phyloP scores from a whole-genome alignment of 2,888 invertebrate species.

The Drosophila falleni region DNA sequence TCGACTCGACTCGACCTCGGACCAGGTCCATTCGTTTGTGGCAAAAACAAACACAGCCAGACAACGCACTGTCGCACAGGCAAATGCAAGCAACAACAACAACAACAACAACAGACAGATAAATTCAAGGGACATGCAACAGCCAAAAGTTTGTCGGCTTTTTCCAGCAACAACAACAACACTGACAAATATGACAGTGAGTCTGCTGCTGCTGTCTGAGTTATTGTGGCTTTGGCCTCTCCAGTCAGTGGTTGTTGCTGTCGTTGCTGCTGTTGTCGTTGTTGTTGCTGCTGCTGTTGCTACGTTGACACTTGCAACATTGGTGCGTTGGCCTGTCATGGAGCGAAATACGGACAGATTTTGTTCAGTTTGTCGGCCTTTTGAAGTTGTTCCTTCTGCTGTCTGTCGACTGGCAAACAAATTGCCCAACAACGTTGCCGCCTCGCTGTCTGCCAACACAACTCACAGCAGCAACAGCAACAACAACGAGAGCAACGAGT shows the following conservation, averaged over 20 bases:
- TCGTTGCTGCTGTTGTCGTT: conserved; percentile 2
- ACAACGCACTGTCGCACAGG: conserved; percentile 36
- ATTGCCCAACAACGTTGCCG: conserved; percentile 55
- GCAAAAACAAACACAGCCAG: conserved; percentile 35
- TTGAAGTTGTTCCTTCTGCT: conserved; percentile 56
- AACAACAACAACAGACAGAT: conserved; percentile 52
- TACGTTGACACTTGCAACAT: conserved; percentile 55
- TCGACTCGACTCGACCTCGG: conserved; percentile 14
- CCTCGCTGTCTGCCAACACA: conserved; percentile 50
- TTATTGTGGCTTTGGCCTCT: conserved; percentile 72
- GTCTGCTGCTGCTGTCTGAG: conserved; percentile 61
- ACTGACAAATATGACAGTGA: conserved; percentile 31
- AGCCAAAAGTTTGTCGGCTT: conserved; percentile 53
- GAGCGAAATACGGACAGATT: conserved; percentile 34
- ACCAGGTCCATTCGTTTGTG: conserved; percentile 43
- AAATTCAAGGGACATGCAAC: conserved; percentile 47
- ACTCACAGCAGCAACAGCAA: conserved; percentile 18
- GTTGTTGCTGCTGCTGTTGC: conserved; percentile 29
- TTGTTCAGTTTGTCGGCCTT: conserved; percentile 73
- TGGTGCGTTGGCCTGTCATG: conserved; percentile 58
- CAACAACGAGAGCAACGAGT: conserved; percentile 19
- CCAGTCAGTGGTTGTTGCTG: conserved; percentile 3
- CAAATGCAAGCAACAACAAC: conserved; percentile 9
- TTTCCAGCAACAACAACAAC: conserved; percentile 13
- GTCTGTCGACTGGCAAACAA: conserved; percentile 48